These are phyloP conservation scores for Aphaenogaster ashmeadi DNA, from an alignment of 1,140 invertebrate species.

Conservation along the genomic window DNA sequence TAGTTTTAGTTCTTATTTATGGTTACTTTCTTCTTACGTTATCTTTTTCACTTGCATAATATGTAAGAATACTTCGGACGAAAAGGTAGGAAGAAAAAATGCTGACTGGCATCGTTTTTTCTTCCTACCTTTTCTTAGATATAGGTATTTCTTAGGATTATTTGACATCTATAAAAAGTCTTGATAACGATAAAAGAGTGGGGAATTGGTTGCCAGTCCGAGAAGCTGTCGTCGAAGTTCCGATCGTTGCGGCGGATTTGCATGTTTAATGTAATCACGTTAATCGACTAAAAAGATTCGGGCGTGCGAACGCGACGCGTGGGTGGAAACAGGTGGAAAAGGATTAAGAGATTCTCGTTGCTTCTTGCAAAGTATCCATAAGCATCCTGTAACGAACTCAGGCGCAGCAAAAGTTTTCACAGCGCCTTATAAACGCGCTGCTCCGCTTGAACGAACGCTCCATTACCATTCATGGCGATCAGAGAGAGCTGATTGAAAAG, in stretches of 20 bases:
- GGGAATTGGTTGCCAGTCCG: slow-evolving; percentile 22
- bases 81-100: background rate
- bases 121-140: background rate
- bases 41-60: slow-evolving; percentile 10
- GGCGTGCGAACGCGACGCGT: background rate
- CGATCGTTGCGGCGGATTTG: slow-evolving; percentile 69
- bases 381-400: slow-evolving; percentile 67
- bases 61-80: background rate
- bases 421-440: slow-evolving; percentile 32
- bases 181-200: background rate
- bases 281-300: slow-evolving; percentile 75
- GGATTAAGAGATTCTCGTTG: slow-evolving; percentile 59
- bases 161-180: slow-evolving; percentile 21
- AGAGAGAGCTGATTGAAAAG: slow-evolving; percentile 69
- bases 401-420: slow-evolving; percentile 57
- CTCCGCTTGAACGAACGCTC: slow-evolving; percentile 39
- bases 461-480: slow-evolving; percentile 73
- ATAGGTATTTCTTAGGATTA: background rate
- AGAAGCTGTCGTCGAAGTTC: slow-evolving; percentile 5
- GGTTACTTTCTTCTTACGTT: background rate
- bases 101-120: slow-evolving; percentile 20
- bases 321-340: slow-evolving; percentile 25
- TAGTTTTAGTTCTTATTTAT: background rate
- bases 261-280: slow-evolving; percentile 75
- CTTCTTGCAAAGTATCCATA: slow-evolving; percentile 36